Percentiles rank a stretch among this genome's conserved stretches.
phyloP scores from a whole-genome alignment of 2,797 vertebrate genomes.

The Xerus rutilus region DNA sequence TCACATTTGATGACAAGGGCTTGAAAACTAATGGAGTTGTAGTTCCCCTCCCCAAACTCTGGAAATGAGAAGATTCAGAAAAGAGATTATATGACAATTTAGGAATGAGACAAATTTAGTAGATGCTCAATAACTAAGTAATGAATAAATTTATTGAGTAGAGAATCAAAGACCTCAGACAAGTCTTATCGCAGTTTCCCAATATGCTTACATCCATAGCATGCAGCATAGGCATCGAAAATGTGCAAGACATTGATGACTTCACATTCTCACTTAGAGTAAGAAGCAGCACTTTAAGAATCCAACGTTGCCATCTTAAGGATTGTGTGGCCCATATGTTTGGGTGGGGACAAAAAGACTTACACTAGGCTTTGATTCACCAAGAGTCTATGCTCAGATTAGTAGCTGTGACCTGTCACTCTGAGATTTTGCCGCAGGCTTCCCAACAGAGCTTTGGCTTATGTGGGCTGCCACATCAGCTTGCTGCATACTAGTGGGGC shows the following conservation, averaged over 20 bases:
- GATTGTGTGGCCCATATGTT: background rate
- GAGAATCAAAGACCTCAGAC: background rate
- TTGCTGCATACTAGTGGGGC: background rate
- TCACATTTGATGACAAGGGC: background rate
- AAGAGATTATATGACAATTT: background rate
- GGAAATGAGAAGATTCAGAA: constrained; percentile 13
- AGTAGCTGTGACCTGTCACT: background rate
- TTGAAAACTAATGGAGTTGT: background rate
- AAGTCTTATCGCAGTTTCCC: background rate
- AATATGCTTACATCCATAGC: background rate
- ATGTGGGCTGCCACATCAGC: background rate
- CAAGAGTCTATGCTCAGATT: background rate
- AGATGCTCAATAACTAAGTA: background rate
- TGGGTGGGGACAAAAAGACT: background rate
- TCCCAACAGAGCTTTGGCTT: constrained; percentile 14
- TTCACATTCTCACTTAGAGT: background rate
- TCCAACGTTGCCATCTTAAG: background rate
- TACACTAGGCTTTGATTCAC: background rate
- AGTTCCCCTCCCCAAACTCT: background rate
- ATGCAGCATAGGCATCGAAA: background rate
- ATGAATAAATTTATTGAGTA: background rate
- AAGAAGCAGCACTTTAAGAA: constrained; percentile 19
- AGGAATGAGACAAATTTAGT: background rate
- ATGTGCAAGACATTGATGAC: background rate
- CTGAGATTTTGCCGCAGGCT: background rate